Evolutionary conservation across 2,797 vertebrate species (phyloP), one percentile per base, ranked within the genome.

Genomic region (Crocodylus rhombifer): DNA sequence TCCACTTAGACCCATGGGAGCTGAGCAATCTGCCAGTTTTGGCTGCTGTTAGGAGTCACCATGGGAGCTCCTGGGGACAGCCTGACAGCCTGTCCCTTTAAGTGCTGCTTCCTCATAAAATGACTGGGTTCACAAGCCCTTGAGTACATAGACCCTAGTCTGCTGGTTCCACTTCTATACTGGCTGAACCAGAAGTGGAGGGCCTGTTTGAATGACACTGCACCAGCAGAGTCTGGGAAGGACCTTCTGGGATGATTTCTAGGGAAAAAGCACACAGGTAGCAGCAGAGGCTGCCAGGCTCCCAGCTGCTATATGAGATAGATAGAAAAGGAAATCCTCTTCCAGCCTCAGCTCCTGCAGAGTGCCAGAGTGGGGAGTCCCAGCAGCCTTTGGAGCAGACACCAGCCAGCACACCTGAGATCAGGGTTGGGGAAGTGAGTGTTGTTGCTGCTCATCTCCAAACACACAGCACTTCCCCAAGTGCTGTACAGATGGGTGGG

Each of bases 191-290:
- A 3, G 0, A 2, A 33, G n/a, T 21, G 64, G 55, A 93, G 33
- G 33, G 28, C 23, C 0, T 0, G 10, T 10, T 9, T 75, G 67
- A 73, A 11, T 58, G 33, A 5, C 14, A 51, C 14, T 51, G n/a
- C n/a, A 16, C 17, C 9, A 3, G 5, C n/a, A 0, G 0, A 23
- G 1, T 1, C 21, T 74, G 57, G 16, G 62, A 65, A 2, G 84
- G 61, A 7, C 2, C 63, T 64, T 86, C 6, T 58, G 67, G 63
- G 57, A 21, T 85, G 58, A 2, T 77, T 74, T 85, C 42, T 71
- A 78, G 69, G 51, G 80, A n/a, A 20, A 26, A 1, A 2, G 6
- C 64, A 30, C 15, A 28, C 62, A 64, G 62, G 36, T 26, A 65
- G 69, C 84, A 82, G 51, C 36, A 80, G 56, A 6, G 23, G 6